Base-by-base conservation (phyloP, 2,797 vertebrate genomes). In the Argyrosomus regius region DNA sequence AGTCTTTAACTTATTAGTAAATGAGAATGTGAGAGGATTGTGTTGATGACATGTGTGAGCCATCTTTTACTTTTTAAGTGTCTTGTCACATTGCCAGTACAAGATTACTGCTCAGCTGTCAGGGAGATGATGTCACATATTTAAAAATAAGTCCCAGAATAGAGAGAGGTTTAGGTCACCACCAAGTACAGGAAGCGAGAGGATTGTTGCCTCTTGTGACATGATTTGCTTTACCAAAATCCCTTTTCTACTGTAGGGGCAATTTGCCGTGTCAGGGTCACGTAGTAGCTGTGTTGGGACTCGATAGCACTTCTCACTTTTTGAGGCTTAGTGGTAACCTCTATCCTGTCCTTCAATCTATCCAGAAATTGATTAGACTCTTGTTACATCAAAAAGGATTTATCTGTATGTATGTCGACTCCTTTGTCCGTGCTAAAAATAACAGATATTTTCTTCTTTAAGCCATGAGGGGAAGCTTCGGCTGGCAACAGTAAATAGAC, bases 91-190 rank as follows among this genome's bases (percentile, higher is more conserved):
- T 80, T 80, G 69, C 64, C 49, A 82, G 77, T 72, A 78, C 71
- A 71, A 85, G 83, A 93, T 87, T 87, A 83, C 67, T 73, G 50
- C 70, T 80, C 83, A 72, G 69, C 78, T 88, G 85, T 90, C 81
- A 79, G 54, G n/a, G 72, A 76, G 50, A 75, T 28, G 54, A 80
- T 75, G 72, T 83, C 66, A 74, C 52, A 70, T n/a, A 72, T 83
- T 83, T 85, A 79, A 89, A 93, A 87, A 88, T 84, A 89, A 86
- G 41, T 78, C 81, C 80, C 54, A 77, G 49, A 87, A 75, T 45
- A 80, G 57, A 31, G 60, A 31, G 69, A 58, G 72, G 81, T 85
- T 84, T 78, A 75, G 87, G 87, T 85, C 35, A 35, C 35, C 75
- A 84, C 78, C 28, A 22, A 77, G 78, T 81, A 83, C 79, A 75